Conservation (phyloP, 1,140 invertebrate genomes). For the Anoplolepis gracilipes region DNA sequence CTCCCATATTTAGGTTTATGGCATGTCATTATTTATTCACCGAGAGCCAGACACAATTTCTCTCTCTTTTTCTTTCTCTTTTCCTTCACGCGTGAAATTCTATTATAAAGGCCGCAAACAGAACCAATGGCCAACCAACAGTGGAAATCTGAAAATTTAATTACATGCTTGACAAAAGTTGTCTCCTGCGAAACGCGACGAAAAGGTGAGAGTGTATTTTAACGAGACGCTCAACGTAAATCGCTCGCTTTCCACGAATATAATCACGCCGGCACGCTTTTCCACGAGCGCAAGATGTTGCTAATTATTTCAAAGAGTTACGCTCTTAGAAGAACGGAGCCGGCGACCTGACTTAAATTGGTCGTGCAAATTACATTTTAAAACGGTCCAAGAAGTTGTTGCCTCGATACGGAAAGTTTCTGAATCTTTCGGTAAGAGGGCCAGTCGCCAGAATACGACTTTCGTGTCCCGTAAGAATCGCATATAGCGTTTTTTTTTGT, state of each 20-base stretch:
- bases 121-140: constrained; percentile 42
- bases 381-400: constrained; percentile 42
- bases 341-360: constrained; percentile 53
- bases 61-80: not conserved
- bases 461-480: constrained; percentile 16
- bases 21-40: constrained; percentile 44
- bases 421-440: constrained; percentile 29
- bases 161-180: constrained; percentile 57
- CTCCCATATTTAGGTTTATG: constrained; percentile 22
- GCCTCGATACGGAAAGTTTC: constrained; percentile 42
- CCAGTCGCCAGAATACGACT: not conserved
- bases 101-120: constrained; percentile 55
- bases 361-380: constrained; percentile 57
- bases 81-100: not conserved
- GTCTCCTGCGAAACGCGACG: not conserved
- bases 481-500: constrained; percentile 16
- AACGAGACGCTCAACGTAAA: constrained; percentile 52
- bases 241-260: constrained; percentile 22
- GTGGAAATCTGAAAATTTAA: constrained; percentile 55
- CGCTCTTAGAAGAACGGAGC: constrained; percentile 24
- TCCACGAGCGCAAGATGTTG: constrained; percentile 30
- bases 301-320: constrained; percentile 60
- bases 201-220: constrained; percentile 49
- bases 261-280: constrained; percentile 40
- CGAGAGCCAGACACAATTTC: not conserved